Conservation (phyloP, 30 jellyfish, hydroid and myxozoan genomes). For the Hydra vulgaris region DNA sequence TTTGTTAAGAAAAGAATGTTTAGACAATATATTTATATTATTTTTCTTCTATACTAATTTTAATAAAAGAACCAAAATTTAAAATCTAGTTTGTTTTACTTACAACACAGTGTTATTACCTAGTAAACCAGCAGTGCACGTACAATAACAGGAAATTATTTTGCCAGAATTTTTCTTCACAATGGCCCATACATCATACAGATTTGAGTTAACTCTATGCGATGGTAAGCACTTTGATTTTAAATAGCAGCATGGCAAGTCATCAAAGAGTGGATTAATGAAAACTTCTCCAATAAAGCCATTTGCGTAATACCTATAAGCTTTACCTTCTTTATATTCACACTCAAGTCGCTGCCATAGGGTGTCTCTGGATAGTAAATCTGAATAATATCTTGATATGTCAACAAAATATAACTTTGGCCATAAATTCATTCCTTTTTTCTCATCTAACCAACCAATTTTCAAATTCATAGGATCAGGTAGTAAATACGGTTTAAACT, state of each 20-base stretch:
- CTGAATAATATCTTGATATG: conserved; percentile 3
- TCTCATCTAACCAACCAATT: conserved; percentile 1
- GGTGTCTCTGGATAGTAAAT: background rate
- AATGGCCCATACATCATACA: background rate
- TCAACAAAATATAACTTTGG: conserved; percentile 1
- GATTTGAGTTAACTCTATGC: background rate
- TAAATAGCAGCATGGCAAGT: conserved; percentile 4
- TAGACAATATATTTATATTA: too few species aligned
- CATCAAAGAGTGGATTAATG: background rate
- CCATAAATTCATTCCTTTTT: conserved; percentile 3
- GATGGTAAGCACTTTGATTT: conserved; percentile 6
- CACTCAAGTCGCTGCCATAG: conserved; percentile 8
- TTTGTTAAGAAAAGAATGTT: too few species aligned
- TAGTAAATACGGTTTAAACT: too few species aligned
- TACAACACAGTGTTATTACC: background rate
- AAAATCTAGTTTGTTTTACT: too few species aligned
- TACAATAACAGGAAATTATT: background rate
- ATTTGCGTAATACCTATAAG: conserved; percentile 1
- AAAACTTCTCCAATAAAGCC: conserved; percentile 3
- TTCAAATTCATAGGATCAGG: too few species aligned
- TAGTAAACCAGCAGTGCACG: background rate
- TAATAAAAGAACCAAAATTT: too few species aligned
- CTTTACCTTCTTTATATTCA: conserved; percentile 1
- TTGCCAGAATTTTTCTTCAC: too few species aligned
- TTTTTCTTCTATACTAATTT: too few species aligned